phyloP scores from a whole-genome alignment of 2,113 vertebrate species.

The Bufo gargarizans region DNA sequence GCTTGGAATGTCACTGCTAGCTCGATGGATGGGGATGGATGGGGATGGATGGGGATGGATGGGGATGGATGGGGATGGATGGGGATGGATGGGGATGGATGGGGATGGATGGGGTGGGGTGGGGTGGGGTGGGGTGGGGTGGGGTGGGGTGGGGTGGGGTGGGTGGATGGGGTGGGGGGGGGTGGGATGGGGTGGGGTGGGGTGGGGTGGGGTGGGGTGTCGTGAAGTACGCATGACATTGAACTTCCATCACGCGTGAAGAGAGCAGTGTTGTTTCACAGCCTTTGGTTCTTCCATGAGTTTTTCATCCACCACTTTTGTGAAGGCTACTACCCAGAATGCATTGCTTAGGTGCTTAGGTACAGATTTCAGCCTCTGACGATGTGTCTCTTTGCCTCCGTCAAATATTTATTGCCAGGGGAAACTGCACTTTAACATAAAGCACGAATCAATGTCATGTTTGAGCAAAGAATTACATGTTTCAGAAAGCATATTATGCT shows the following conservation, averaged over 20 bases:
- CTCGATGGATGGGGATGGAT: conserved; percentile 13
- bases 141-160: too few relatives aligned
- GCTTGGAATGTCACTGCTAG: conserved; percentile 30
- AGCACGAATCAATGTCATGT: conserved; percentile 46
- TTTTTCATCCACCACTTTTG: neutral
- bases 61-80: too few relatives aligned
- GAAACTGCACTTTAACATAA: conserved; percentile 44
- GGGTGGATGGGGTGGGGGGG: too few relatives aligned
- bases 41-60: too few relatives aligned
- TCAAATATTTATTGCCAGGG: conserved; percentile 44
- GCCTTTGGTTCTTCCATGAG: neutral
- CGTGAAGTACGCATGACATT: neutral
- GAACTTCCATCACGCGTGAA: conserved; percentile 21
- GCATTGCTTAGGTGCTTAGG: neutral
- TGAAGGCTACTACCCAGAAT: conserved; percentile 26
- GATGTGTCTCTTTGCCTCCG: conserved; percentile 31
- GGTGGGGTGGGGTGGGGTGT: neutral
- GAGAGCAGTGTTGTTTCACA: neutral
- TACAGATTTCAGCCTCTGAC: neutral
- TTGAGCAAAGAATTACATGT: conserved; percentile 35
- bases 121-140: too few relatives aligned
- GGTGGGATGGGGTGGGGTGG: too few relatives aligned
- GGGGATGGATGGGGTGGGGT: too few relatives aligned
- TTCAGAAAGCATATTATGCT: conserved; percentile 49
- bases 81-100: too few relatives aligned